These are phyloP conservation scores for Lutraria rhynchaena DNA, from an alignment of 1,140 invertebrate species.

Conservation along the genomic window DNA sequence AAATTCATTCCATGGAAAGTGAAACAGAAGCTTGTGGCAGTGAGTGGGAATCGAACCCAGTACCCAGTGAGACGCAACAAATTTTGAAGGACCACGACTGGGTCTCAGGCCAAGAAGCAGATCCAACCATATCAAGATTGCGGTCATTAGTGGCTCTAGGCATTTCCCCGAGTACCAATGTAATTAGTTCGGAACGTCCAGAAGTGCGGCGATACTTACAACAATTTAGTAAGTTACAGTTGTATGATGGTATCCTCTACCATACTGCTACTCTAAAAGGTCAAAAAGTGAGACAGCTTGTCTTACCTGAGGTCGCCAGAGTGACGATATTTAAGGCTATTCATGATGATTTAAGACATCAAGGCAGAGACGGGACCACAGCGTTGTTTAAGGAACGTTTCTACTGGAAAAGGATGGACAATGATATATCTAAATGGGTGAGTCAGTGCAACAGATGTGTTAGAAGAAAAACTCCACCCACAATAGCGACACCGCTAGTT, in stretches of 20 bases:
- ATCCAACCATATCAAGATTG: too few species aligned
- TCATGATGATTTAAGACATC: conserved; percentile 52
- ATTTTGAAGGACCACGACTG: too few species aligned
- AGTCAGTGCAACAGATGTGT: conserved; percentile 52
- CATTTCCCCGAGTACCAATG: too few species aligned
- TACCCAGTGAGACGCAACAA: too few species aligned
- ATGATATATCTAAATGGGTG: conserved; percentile 32
- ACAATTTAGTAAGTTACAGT: too few species aligned
- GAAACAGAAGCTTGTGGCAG: too few species aligned
- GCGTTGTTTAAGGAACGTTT: conserved; percentile 38
- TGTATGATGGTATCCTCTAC: conserved; percentile 63
- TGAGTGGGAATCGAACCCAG: too few species aligned
- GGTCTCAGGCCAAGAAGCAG: too few species aligned
- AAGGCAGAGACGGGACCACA: conserved; percentile 41
- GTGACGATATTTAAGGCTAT: not conserved
- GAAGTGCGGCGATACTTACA: too few species aligned
- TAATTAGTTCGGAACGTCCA: too few species aligned
- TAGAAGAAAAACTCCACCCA: conserved; percentile 6
- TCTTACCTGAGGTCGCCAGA: not conserved
- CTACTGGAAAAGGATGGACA: conserved; percentile 52
- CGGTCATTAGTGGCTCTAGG: too few species aligned
- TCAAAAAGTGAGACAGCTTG: conserved; percentile 54
- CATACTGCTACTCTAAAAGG: conserved; percentile 66
- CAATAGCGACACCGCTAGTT: conserved; percentile 32
- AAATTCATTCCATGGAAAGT: too few species aligned